phyloP scores from a whole-genome alignment of 2,888 invertebrate species.

The Pyrgus malvae region DNA sequence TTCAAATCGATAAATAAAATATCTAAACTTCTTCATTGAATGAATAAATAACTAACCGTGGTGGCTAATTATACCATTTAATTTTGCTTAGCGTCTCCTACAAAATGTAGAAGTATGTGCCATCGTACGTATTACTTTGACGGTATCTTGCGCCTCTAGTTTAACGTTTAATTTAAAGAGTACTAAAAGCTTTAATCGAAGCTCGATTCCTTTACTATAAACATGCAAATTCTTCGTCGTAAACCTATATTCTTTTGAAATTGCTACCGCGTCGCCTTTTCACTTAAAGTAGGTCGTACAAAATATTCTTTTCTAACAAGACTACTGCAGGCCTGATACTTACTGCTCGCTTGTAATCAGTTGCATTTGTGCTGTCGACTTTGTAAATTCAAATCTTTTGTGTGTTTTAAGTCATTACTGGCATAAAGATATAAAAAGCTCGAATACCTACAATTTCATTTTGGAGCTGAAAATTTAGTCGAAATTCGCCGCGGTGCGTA shows the following conservation, averaged over 20 bases:
- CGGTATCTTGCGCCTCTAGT: too few species aligned
- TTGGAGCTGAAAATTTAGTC: neutral
- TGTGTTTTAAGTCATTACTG: neutral
- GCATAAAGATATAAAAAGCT: constrained; percentile 1
- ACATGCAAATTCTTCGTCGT: constrained; percentile 12
- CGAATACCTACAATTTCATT: neutral
- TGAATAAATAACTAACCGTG: too few species aligned
- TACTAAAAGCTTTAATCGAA: constrained; percentile 9
- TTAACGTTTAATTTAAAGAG: constrained; percentile 5
- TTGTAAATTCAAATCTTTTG: constrained; percentile 11
- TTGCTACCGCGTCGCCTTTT: neutral
- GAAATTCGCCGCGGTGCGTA: too few species aligned
- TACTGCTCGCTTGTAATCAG: constrained; percentile 11
- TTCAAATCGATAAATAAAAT: too few species aligned
- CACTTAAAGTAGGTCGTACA: constrained; percentile 12
- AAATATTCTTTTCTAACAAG: neutral
- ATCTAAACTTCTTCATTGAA: too few species aligned
- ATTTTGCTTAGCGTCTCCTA: too few species aligned
- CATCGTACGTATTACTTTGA: too few species aligned
- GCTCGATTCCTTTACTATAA: constrained; percentile 7
- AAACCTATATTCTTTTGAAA: constrained; percentile 11
- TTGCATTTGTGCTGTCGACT: constrained; percentile 6
- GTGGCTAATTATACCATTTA: too few species aligned
- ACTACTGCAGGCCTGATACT: constrained; percentile 12
- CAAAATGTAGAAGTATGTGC: too few species aligned